phyloP scores from a whole-genome alignment of 2,797 vertebrate genomes.

The Rhinella marina region DNA sequence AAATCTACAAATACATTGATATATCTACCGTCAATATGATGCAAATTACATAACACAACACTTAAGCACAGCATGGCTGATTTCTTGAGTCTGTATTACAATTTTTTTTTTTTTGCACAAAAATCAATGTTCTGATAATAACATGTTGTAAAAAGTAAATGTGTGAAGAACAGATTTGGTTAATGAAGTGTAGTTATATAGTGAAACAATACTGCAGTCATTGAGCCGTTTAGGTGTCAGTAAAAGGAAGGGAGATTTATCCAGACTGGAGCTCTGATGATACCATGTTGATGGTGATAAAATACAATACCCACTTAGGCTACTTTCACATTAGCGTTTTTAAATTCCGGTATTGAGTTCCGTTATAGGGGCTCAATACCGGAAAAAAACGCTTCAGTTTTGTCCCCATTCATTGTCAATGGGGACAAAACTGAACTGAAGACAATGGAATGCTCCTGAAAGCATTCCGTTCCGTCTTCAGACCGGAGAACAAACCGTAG shows the following conservation, averaged over 20 bases:
- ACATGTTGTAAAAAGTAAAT: background rate
- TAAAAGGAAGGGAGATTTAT: background rate
- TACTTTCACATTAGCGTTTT: no score
- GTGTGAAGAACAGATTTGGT: background rate
- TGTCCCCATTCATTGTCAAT: no score
- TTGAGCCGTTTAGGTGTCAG: background rate
- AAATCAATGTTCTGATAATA: constrained; percentile 12
- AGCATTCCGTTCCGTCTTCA: no score
- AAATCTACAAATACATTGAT: background rate
- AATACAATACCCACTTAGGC: no score
- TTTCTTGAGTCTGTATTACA: background rate
- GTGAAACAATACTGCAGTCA: background rate
- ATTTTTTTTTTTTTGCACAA: background rate
- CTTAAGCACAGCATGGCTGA: background rate
- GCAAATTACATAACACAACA: background rate
- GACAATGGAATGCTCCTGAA: no score
- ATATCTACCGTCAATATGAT: background rate
- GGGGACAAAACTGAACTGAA: no score
- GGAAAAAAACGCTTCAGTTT: no score
- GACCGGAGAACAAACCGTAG: no score
- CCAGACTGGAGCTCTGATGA: background rate
- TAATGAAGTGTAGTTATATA: constrained; percentile 1
- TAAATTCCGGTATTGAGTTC: no score
- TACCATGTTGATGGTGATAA: no score
- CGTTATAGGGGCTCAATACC: no score